Evolutionary conservation across 2,797 vertebrate genomes (phyloP), one percentile per base, ranked within the genome.

Genomic region (Alosa sapidissima): DNA sequence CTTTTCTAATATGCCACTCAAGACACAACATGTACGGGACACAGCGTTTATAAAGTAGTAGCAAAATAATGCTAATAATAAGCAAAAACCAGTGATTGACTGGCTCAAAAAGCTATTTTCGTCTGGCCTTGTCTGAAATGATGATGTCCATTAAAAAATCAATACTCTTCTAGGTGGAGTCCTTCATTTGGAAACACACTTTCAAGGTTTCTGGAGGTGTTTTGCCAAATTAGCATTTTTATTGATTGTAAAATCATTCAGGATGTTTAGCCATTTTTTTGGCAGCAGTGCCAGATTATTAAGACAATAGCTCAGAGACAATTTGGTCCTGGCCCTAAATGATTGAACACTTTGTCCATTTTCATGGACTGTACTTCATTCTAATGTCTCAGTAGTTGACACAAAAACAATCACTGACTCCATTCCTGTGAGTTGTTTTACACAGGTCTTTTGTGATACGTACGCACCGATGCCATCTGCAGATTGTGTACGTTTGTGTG

Each of bases 111-210:
- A 75, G 33, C 6, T 19, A 75, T 75, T 75, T 75, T 19, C 11
- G 68, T 75, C 33, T 41, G 33, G 10, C 68, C 33, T 28, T 11
- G 33, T 16, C 68, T 41, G 5, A 41, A 75, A 68, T 68, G 24
- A 75, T 72, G 68, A 16, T 75, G 68, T 41, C 68, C 68, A 75
- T 75, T 75, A 75, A 75, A 75, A 75, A 75, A 75, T 75, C 68
- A 41, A 75, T 75, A 45, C 4, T 36, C 33, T 19, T 75, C 68
- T 75, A 13, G 68, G 68, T 75, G 68, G 33, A 16, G 41, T 14
- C 13, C 68, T 6, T 36, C 33, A 19, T 75, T 75, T 58, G 33
- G 33, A 75, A 16, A 75, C 68, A 75, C 68, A 75, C 68, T 41
- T 75, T 75, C 68, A 75, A 75, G 68, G 68, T 75, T 75, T 75